Evolutionary conservation across 2,113 vertebrate species (phyloP).

Genomic region (Gobius niger): DNA sequence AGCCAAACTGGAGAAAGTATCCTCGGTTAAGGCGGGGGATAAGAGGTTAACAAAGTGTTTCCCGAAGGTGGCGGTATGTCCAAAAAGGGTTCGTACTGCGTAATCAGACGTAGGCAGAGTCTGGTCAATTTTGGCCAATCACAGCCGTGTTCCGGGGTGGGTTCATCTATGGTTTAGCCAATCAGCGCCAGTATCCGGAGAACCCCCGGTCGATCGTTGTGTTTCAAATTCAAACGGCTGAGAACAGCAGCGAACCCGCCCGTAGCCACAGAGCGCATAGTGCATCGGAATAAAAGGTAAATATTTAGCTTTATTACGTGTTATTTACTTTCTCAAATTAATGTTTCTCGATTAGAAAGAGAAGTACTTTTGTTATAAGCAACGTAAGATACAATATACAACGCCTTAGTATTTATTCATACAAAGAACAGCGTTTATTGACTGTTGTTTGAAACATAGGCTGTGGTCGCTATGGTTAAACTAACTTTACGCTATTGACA

Average conservation of each 20-base stretch:
- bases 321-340: neutral
- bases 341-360: neutral
- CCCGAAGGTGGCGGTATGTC: too few species aligned
- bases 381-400: neutral
- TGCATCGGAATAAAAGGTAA: neutral
- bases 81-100: too few species aligned
- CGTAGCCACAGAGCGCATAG: too few species aligned
- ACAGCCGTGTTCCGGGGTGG: neutral
- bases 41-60: too few species aligned
- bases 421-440: neutral
- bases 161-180: constrained; percentile 35
- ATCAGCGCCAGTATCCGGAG: constrained; percentile 30
- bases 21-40: too few species aligned
- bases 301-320: neutral
- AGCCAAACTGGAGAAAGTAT: too few species aligned
- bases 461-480: neutral
- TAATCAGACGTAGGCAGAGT: too few species aligned
- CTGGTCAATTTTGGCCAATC: neutral
- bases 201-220: constrained; percentile 40
- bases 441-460: neutral
- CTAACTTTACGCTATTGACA: neutral
- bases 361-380: neutral
- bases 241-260: neutral
- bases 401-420: neutral
- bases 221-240: constrained; percentile 73